These are phyloP conservation scores for Lasiommata megera DNA, from an alignment of 2,888 invertebrate species.

Conservation along the genomic window DNA sequence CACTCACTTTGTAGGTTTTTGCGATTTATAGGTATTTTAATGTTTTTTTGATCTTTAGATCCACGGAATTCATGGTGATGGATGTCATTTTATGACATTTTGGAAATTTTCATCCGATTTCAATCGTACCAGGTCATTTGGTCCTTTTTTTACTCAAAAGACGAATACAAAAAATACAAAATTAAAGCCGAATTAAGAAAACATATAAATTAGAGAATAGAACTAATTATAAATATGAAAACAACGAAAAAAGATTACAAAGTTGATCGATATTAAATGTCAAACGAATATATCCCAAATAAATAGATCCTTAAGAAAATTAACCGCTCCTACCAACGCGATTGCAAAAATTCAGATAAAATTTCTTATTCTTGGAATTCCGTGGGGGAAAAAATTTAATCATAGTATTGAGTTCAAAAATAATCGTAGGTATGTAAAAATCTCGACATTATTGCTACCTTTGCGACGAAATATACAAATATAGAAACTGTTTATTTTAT, in stretches of 20 bases:
- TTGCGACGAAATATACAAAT: constrained; percentile 73
- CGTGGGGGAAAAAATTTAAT: not conserved
- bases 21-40: not conserved
- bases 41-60: not conserved
- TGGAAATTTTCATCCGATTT: not conserved
- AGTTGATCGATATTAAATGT: not conserved
- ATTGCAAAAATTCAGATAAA: not conserved
- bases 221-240: not conserved
- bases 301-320: not conserved
- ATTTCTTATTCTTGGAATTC: not conserved
- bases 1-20: not conserved
- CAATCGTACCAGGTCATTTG: not conserved
- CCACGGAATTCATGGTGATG: not conserved
- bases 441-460: constrained; percentile 58
- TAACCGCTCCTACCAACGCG: not conserved
- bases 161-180: not conserved
- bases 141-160: not conserved
- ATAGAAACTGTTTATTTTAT: constrained; percentile 66
- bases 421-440: constrained; percentile 32
- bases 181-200: too few relatives aligned
- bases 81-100: constrained; percentile 1
- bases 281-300: not conserved
- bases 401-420: not conserved
- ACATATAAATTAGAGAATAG: too few relatives aligned
- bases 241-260: not conserved